A percentile compares a stretch with the other conserved stretches of the same genome.
phyloP scores from a whole-genome alignment of 1,140 invertebrate species.

The Patella vulgata region DNA sequence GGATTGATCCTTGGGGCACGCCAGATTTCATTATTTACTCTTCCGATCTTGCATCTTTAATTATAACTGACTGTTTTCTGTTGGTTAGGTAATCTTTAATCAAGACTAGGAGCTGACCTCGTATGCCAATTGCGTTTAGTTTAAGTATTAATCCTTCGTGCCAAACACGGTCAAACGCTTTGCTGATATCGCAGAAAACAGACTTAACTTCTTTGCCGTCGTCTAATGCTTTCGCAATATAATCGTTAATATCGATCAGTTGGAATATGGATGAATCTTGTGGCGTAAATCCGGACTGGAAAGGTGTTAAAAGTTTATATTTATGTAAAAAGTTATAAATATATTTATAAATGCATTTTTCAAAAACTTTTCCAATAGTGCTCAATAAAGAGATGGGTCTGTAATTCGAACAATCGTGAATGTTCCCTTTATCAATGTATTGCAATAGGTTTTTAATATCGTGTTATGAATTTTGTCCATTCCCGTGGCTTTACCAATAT shows the following conservation, averaged over 20 bases:
- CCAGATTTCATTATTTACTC: neutral
- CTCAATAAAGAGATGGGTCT: conserved; percentile 24
- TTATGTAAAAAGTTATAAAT: conserved; percentile 4
- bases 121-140: conserved; percentile 4
- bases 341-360: conserved; percentile 20
- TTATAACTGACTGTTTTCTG: conserved; percentile 6
- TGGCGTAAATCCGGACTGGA: conserved; percentile 8
- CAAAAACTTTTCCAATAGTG: conserved; percentile 15
- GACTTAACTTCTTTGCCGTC: conserved; percentile 6
- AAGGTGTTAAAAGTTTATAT: neutral
- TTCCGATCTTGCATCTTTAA: neutral
- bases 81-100: conserved; percentile 8
- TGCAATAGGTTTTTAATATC: conserved; percentile 5
- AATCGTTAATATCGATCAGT: no score
- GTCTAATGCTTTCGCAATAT: conserved; percentile 6
- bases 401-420: conserved; percentile 6
- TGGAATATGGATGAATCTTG: conserved; percentile 8
- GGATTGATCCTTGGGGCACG: conserved; percentile 13
- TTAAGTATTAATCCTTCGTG: conserved; percentile 11
- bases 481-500: conserved; percentile 11
- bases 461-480: conserved; percentile 4
- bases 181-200: conserved; percentile 12
- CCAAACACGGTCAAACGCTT: conserved; percentile 22
- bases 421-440: conserved; percentile 12
- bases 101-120: neutral